Evolutionary conservation across 1,140 invertebrate genomes (phyloP), one percentile per base, ranked within the genome.

Genomic region (Lepidurus arcticus): DNA sequence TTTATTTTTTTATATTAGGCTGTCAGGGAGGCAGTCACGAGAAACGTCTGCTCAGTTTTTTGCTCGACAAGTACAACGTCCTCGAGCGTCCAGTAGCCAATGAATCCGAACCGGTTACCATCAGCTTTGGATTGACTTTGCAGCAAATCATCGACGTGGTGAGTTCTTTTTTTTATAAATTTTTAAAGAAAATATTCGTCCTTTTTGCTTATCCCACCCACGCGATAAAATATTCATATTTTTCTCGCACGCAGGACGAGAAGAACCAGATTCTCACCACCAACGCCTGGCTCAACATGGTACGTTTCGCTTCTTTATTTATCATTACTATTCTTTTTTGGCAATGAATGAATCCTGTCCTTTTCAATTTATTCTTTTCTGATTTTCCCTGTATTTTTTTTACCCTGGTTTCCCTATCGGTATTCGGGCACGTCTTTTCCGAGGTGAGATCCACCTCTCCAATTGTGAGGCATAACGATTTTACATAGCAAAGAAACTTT

Each of bases 141-240:
- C 96, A 98, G 87, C 98, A 99, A 88, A 98, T 99, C 83, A 98
- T 99, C 84, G 97, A 99, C 87, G 97, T 99, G 92, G 97, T 98
- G 88, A 93, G 93, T 89, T 26, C 42, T 0, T 65, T 65, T 16
- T 21, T n/a, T 65, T 1, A 9, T 0, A 65, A 1, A 5, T 53
- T 53, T 53, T 11, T 53, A 13, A 16, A n/a, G 53, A 7, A 16
- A 34, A 34, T 34, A 1, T 65, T 65, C 21, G 7, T 65, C 21
- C 3, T 7, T 13, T 7, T 13, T 7, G 9, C n/a, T 21, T 65
- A 65, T 16, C 21, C 21, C 3, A 13, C 53, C 1, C 8, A 16
- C 21, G n/a, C 7, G 53, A 65, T n/a, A n/a, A 65, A 13, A 21
- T n/a, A 65, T n/a, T 7, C 5, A 21, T 87, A 86, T 86, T 87